These are phyloP conservation scores for Diprion similis DNA, from an alignment of 1,140 invertebrate species.

Conservation along the genomic window DNA sequence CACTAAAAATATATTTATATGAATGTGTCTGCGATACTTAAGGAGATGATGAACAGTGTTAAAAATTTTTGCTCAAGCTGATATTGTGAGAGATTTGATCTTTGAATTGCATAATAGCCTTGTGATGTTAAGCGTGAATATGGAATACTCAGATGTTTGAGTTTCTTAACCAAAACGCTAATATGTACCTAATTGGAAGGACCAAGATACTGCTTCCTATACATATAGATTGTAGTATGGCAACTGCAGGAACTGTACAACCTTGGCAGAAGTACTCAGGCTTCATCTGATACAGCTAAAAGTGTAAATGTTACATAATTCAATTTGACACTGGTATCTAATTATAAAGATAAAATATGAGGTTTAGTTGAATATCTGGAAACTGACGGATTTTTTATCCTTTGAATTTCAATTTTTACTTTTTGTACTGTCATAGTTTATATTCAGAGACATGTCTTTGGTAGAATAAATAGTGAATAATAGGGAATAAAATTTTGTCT, in stretches of 20 bases:
- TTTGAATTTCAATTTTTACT: too few species aligned
- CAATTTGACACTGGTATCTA: not conserved
- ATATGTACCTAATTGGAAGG: constrained; percentile 33
- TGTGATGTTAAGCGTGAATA: too few species aligned
- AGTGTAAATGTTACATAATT: constrained; percentile 9
- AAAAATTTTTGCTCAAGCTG: not conserved
- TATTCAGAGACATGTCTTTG: too few species aligned
- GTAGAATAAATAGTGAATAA: too few species aligned
- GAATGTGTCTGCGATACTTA: not conserved
- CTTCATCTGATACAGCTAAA: constrained; percentile 28
- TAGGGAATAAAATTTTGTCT: too few species aligned
- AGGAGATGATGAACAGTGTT: not conserved
- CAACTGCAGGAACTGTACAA: constrained; percentile 29
- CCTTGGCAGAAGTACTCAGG: constrained; percentile 34
- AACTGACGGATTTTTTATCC: too few species aligned
- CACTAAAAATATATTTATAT: constrained; percentile 26
- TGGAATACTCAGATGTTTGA: constrained; percentile 1
- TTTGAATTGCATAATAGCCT: not conserved
- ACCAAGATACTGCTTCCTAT: constrained; percentile 30
- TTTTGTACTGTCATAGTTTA: too few species aligned
- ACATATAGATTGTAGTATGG: constrained; percentile 24
- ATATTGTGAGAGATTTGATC: not conserved
- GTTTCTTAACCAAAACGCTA: constrained; percentile 13
- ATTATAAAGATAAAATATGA: constrained; percentile 1
- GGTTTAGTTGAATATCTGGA: constrained; percentile 8